Evolutionary conservation across 2,797 vertebrate genomes (phyloP), one percentile per base, ranked within the genome.

Genomic region (Nyctalus aviator): DNA sequence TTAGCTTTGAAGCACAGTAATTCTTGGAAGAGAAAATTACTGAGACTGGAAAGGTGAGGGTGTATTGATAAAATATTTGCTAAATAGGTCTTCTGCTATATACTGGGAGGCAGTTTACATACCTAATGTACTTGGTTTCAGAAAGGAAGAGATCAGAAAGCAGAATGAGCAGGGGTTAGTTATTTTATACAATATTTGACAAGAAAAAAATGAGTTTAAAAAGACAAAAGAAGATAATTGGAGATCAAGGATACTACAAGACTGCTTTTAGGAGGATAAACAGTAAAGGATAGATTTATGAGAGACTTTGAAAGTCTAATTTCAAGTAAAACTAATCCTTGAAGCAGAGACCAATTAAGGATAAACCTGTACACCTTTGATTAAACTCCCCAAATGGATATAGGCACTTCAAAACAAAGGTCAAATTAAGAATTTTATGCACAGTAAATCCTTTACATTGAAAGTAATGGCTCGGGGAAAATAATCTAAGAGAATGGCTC

Each of bases 1-100:
- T 83, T 66, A 55, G 44, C n/a, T 93, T 90, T 87, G n/a, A 87
- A 90, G 46, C 32, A 20, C 46, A 77, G 25, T 76, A 90, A 90
- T 53, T 2, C 64, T 91, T 84, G 72, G 64, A 73, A 88, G 48
- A 69, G 14, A 44, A 73, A 83, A 32, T 27, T 71, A 15, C 25
- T 44, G 17, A 93, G 78, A 41, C 27, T 88, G 21, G 55, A 59
- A 68, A 78, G 35, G 75, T 73, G 50, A 75, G 32, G n/a, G 44
- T n/a, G n/a, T 44, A 27, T 83, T 87, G 53, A 93, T 50, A 57
- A 90, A 86, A 83, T 11, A 55, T 82, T 93, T 86, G 62, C 25
- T 64, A 50, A 88, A 73, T 35, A 50, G 48, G 14, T 71, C 8
- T 78, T 91, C 62, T 72, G 25, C 83, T 69, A 53, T 44, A 82